Conservation (phyloP, 2,113 vertebrate genomes). For the Nerophis ophidion region DNA sequence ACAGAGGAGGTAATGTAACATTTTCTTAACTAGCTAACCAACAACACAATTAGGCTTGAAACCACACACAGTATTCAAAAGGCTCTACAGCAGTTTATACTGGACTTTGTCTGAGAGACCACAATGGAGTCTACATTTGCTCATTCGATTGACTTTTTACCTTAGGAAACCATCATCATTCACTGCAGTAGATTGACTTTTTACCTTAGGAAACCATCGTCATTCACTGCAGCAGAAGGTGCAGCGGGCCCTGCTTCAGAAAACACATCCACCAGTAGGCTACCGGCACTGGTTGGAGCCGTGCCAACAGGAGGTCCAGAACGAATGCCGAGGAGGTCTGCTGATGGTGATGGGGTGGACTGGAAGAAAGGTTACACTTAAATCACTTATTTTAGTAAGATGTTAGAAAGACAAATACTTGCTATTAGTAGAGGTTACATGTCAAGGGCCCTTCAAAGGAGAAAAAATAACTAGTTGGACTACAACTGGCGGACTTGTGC, state of each 20-base stretch:
- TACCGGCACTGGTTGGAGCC: conserved; percentile 65
- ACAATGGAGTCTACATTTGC: not conserved
- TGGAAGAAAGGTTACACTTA: conserved; percentile 42
- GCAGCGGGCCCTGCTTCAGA: conserved; percentile 74
- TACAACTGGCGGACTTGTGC: too few species aligned
- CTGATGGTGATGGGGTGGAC: conserved; percentile 89
- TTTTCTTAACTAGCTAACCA: not conserved
- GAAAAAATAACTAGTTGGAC: too few species aligned
- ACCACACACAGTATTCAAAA: not conserved
- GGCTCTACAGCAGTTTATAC: conserved; percentile 12
- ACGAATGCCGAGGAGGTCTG: conserved; percentile 84
- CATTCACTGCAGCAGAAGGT: conserved; percentile 71
- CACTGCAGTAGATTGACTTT: conserved; percentile 61
- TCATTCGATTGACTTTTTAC: conserved; percentile 55
- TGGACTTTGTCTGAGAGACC: conserved; percentile 21
- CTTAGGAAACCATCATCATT: conserved; percentile 87
- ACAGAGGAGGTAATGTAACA: not conserved
- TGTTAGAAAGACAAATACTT: not conserved
- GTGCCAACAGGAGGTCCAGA: conserved; percentile 65
- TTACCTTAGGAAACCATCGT: conserved; percentile 88
- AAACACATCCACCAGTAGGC: conserved; percentile 87
- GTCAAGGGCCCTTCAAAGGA: too few species aligned
- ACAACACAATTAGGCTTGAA: not conserved
- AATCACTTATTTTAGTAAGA: not conserved
- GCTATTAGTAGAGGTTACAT: too few species aligned